These are phyloP conservation scores for human DNA, from an alignment of 2,113 vertebrate genomes.

Conservation along the genomic window DNA sequence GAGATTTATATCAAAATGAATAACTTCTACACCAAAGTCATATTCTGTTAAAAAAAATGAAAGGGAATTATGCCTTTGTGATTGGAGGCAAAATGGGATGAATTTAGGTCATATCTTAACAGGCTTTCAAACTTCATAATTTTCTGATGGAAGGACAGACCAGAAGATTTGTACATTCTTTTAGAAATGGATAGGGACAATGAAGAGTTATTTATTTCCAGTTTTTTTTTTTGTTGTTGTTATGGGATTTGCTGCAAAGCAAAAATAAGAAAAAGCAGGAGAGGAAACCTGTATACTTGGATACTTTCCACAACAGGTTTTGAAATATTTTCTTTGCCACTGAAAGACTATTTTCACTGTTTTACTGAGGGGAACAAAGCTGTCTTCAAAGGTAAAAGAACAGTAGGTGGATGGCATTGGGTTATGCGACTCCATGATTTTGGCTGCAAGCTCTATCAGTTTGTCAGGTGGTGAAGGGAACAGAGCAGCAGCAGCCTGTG, in stretches of 20 bases:
- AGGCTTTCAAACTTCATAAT: conserved; percentile 44
- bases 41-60: conserved; percentile 43
- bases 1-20: conserved; percentile 72
- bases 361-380: not conserved
- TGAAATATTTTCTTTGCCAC: conserved; percentile 31
- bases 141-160: conserved; percentile 31
- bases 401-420: not conserved
- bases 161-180: conserved; percentile 48
- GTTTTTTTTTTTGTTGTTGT: conserved; percentile 15
- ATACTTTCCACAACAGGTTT: conserved; percentile 30
- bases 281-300: conserved; percentile 55
- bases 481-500: accelerated
- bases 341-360: conserved; percentile 42
- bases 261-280: conserved; percentile 42
- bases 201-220: conserved; percentile 45
- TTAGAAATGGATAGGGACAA: conserved; percentile 37
- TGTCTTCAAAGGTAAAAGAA: conserved; percentile 27
- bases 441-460: not conserved
- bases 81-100: conserved; percentile 31
- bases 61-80: conserved; percentile 49
- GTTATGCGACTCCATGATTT: not conserved
- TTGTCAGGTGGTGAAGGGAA: not conserved
- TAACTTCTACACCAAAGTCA: conserved; percentile 62
- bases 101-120: conserved; percentile 41
- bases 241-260: conserved; percentile 53